Conservation (phyloP, 2,888 invertebrate genomes). For the Allophyes oxyacanthae region DNA sequence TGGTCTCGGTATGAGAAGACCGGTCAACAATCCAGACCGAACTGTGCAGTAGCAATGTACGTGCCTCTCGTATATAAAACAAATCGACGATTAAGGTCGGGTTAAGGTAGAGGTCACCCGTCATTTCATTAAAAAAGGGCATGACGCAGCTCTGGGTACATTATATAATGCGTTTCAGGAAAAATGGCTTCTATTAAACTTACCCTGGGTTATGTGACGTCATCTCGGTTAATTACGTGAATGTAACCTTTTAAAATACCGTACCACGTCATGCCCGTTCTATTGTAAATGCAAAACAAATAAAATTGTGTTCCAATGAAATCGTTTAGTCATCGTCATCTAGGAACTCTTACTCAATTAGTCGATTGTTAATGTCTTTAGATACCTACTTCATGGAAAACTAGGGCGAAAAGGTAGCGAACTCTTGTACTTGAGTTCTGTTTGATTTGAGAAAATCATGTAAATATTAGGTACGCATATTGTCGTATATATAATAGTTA, state of each 20-base stretch:
- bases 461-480: no score
- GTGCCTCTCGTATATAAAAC: no score
- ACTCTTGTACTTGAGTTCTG: no score
- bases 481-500: no score
- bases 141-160: background rate
- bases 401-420: background rate
- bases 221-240: slow-evolving; percentile 14
- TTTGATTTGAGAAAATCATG: no score
- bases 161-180: background rate
- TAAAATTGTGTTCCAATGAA: slow-evolving; percentile 37
- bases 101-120: background rate
- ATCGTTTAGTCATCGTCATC: slow-evolving; percentile 23
- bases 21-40: no score
- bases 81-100: no score
- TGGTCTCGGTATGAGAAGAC: no score
- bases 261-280: slow-evolving; percentile 20
- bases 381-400: slow-evolving; percentile 4
- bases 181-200: background rate
- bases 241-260: slow-evolving; percentile 19
- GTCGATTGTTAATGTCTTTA: slow-evolving; percentile 1
- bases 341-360: slow-evolving; percentile 6
- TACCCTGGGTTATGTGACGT: slow-evolving; percentile 18
- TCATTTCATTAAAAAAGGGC: background rate
- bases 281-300: slow-evolving; percentile 27
- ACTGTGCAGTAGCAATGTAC: no score